A percentile compares a stretch with the other conserved stretches of the same genome.
These are phyloP conservation scores for Styela plicata DNA, from an alignment of 23 tunicate species.

Conservation along the genomic window DNA sequence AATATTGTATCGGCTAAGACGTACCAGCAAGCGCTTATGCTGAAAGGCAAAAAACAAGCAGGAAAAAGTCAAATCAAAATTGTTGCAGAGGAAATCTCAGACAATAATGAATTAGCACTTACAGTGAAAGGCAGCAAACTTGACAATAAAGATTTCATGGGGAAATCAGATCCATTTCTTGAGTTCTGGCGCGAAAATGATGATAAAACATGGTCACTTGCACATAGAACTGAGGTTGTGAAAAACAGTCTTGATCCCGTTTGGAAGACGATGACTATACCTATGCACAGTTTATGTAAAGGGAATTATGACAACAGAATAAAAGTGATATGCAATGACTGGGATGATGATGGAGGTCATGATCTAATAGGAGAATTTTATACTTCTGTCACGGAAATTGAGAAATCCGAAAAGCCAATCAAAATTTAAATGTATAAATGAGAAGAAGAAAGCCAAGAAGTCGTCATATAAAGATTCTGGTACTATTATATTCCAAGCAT, in stretches of 20 bases:
- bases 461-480: conserved; percentile 70
- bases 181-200: conserved; percentile 65
- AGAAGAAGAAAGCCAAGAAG: conserved; percentile 76
- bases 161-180: conserved; percentile 69
- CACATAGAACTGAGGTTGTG: conserved; percentile 61
- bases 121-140: conserved; percentile 39
- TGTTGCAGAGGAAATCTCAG: conserved; percentile 49
- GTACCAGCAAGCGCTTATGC: conserved; percentile 27
- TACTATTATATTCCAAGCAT: conserved; percentile 13
- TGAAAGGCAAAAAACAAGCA: conserved; percentile 34
- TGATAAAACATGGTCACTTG: conserved; percentile 44
- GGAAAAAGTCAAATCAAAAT: conserved; percentile 33
- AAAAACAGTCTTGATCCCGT: conserved; percentile 68
- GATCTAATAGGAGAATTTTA: conserved; percentile 79
- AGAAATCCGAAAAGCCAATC: conserved; percentile 2
- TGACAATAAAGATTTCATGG: conserved; percentile 54
- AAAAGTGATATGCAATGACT: conserved; percentile 57
- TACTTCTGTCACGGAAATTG: conserved; percentile 37
- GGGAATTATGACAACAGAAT: conserved; percentile 44
- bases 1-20: conserved; percentile 64
- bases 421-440: conserved; percentile 49
- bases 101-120: conserved; percentile 24
- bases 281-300: conserved; percentile 49
- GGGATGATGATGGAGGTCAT: conserved; percentile 87
- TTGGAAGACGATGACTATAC: conserved; percentile 63